These are phyloP conservation scores for zebrafish (Danio rerio) DNA, from an alignment of 2,113 vertebrate species.

Conservation along the genomic window DNA sequence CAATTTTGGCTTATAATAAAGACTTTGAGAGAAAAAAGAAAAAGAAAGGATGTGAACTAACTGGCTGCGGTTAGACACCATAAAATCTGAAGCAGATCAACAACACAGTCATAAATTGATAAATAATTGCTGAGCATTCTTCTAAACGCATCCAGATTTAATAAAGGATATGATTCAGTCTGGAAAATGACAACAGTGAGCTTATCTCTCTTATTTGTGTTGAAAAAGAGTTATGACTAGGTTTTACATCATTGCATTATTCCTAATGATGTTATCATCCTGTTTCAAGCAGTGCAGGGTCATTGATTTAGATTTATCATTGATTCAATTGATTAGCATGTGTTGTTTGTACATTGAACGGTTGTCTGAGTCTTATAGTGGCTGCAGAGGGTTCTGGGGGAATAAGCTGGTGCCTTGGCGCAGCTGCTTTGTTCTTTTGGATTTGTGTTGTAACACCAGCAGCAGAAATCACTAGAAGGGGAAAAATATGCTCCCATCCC, in stretches of 20 bases:
- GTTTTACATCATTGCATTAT: not conserved
- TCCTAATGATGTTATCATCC: not conserved
- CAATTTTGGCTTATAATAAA: conserved; percentile 8
- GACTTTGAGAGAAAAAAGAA: not conserved
- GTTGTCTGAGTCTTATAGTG: not conserved
- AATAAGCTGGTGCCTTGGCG: conserved; percentile 66
- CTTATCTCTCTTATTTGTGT: not conserved
- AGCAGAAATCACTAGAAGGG: conserved; percentile 36
- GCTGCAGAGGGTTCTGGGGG: not conserved
- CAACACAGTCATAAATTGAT: not conserved
- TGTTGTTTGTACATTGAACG: not conserved
- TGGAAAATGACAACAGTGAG: not conserved
- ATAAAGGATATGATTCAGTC: conserved; percentile 7
- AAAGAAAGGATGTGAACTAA: not conserved
- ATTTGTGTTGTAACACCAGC: conserved; percentile 65
- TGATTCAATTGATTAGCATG: conserved; percentile 7
- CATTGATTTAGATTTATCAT: not conserved
- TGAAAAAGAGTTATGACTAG: not conserved
- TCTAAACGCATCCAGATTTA: not conserved
- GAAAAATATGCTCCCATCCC: conserved; percentile 68
- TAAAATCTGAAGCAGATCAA: not conserved
- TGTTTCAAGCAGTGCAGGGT: not conserved
- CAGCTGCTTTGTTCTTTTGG: conserved; percentile 65
- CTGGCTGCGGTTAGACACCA: not conserved
- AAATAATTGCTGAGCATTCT: not conserved